Conservation (phyloP, 37 sponge, comb jelly and placozoan species). For the Bolinopsis microptera region DNA sequence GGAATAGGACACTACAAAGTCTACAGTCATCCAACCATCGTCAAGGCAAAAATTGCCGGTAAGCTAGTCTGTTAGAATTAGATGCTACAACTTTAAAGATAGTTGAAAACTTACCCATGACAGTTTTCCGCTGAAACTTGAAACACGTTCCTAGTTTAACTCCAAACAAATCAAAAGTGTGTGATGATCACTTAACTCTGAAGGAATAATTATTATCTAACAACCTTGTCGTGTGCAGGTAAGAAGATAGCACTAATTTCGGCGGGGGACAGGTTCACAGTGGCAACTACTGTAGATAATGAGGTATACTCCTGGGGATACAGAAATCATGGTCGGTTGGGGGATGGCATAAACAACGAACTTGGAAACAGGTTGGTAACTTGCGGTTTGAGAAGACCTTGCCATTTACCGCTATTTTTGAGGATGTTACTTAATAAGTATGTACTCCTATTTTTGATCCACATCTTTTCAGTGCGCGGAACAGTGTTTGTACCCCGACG, state of each 20-base stretch:
- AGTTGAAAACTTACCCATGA: too few relatives aligned
- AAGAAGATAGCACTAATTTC: conserved; percentile 51
- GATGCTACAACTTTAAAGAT: too few relatives aligned
- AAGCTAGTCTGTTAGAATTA: too few relatives aligned
- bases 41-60: conserved; percentile 41
- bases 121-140: too few relatives aligned
- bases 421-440: too few relatives aligned
- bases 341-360: conserved; percentile 2
- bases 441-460: not conserved
- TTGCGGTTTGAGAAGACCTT: not conserved
- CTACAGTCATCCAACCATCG: conserved; percentile 18
- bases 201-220: too few relatives aligned
- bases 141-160: too few relatives aligned
- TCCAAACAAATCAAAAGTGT: too few relatives aligned
- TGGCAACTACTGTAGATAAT: conserved; percentile 22
- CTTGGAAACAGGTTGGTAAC: conserved; percentile 5
- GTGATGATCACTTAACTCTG: too few relatives aligned
- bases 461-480: conserved; percentile 32
- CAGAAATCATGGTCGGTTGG: conserved; percentile 46
- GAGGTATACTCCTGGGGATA: conserved; percentile 63
- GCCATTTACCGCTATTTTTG: too few relatives aligned
- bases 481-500: conserved; percentile 29
- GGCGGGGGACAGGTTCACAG: conserved; percentile 58
- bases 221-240: too few relatives aligned
- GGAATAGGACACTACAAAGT: conserved; percentile 63